phyloP scores from a whole-genome alignment of 1,140 invertebrate genomes.

The Saccostrea cuccullata region DNA sequence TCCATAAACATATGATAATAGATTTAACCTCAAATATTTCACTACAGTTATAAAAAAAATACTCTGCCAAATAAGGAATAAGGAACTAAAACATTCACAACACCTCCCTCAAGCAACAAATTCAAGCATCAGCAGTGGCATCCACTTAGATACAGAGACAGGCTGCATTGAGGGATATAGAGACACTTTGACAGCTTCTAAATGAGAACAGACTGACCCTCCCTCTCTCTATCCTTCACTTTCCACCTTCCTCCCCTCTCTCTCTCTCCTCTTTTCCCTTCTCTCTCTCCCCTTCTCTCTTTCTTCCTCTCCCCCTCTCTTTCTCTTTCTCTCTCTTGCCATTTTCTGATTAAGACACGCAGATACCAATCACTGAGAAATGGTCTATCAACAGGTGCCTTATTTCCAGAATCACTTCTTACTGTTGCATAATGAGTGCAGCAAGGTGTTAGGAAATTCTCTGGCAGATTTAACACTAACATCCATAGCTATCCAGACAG shows the following conservation, averaged over 20 bases:
- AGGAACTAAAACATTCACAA: too few species aligned
- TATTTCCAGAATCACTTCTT: background rate
- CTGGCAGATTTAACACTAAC: slow-evolving; percentile 13
- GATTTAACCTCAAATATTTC: background rate
- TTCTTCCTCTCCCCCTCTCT: background rate
- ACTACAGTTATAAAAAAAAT: background rate
- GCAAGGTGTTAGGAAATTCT: background rate
- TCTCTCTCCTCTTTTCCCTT: too few species aligned
- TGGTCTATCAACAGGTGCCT: background rate
- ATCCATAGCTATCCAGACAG: background rate
- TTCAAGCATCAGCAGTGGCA: too few species aligned
- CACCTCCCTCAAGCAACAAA: too few species aligned
- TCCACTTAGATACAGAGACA: too few species aligned
- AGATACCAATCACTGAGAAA: background rate
- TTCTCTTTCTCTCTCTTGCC: background rate
- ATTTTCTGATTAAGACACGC: background rate
- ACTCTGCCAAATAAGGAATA: background rate
- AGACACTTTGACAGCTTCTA: too few species aligned
- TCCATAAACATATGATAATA: slow-evolving; percentile 9
- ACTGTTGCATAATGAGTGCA: slow-evolving; percentile 14
- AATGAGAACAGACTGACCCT: too few species aligned
- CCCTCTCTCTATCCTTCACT: background rate
- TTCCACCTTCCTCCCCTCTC: background rate
- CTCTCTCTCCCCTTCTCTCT: too few species aligned
- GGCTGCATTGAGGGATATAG: too few species aligned